Evolutionary conservation across 1,140 invertebrate species (phyloP), one percentile per base, ranked within the genome.

Genomic region (Euwallacea similis): DNA sequence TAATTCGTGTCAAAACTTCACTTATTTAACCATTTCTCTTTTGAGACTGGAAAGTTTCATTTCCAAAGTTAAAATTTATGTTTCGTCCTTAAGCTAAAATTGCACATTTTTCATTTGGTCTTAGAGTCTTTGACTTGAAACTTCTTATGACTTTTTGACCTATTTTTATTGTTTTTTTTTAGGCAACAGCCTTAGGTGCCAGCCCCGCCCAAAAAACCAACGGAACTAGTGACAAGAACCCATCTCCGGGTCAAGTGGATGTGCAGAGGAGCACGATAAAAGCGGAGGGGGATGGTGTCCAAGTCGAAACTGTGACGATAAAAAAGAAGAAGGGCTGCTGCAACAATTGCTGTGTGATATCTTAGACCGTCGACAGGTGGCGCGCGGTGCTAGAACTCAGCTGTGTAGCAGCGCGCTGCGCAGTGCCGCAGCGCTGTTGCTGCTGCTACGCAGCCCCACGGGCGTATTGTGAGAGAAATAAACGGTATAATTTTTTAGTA

Each of bases 321-420:
- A 94, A 94, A 85, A 95, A 95, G 86, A 94, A 95, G 83, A 91
- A 89, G 81, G 94, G 93, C 84, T 94, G 93, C 86, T 33, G 21
- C 21, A 33, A 33, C 91, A 90, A 92, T 82, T 94, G 93, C 85
- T 95, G 93, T 84, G 90, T 93, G 72, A 88, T 94, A 79, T 92
- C 94, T 87, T 95, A 93, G 56, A 56, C 16, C 54, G 11, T 16
- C 16, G 8, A 56, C 9, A 50, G 9, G 13, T 50, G 46, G 46
- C 21, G 21, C 21, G 46, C 46, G 46, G 46, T 50, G 46, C 9
- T 50, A 50, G 46, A 50, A 33, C 21, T 33, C 21, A 33, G 21
- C 46, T 50, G 46, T 7, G 9, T 11, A 2, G 46, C 46, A 50
- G 46, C 46, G 46, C 46, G 46, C 9, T 50, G 46, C 21, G 21